Evolutionary conservation across 2,888 invertebrate species (phyloP).

Genomic region (Graphium colonna): DNA sequence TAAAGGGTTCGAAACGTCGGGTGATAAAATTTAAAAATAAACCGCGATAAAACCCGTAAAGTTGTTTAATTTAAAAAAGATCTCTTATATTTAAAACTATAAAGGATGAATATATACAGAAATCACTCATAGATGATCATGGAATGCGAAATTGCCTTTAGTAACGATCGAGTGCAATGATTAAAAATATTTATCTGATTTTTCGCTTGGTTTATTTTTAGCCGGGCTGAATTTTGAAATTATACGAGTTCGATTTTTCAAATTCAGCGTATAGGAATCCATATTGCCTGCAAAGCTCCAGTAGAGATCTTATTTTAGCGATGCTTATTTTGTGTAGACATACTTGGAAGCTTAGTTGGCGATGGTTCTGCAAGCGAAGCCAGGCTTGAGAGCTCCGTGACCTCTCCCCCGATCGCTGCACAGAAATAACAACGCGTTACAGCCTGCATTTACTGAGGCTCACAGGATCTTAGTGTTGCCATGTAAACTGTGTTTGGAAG

Average conservation of each 20-base stretch:
- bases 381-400: constrained; percentile 71
- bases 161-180: too few species aligned
- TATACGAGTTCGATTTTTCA: neutral
- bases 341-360: constrained; percentile 82
- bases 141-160: too few species aligned
- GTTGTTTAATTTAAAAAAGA: too few species aligned
- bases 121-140: too few species aligned
- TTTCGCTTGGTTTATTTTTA: neutral
- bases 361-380: constrained; percentile 76
- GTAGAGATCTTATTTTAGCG: constrained; percentile 65
- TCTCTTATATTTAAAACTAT: constrained; percentile 39
- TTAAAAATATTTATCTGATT: neutral
- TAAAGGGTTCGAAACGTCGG: too few species aligned
- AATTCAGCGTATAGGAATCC: neutral
- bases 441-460: constrained; percentile 20
- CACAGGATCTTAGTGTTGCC: neutral
- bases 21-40: too few species aligned
- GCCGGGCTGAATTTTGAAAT: neutral
- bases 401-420: constrained; percentile 72
- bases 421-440: constrained; percentile 68
- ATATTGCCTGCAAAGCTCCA: constrained; percentile 1
- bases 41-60: too few species aligned
- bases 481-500: constrained; percentile 2
- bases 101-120: neutral
- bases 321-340: constrained; percentile 50